These are phyloP conservation scores for Drosophila diplacantha DNA, from an alignment of 2,888 invertebrate species.

Conservation along the genomic window DNA sequence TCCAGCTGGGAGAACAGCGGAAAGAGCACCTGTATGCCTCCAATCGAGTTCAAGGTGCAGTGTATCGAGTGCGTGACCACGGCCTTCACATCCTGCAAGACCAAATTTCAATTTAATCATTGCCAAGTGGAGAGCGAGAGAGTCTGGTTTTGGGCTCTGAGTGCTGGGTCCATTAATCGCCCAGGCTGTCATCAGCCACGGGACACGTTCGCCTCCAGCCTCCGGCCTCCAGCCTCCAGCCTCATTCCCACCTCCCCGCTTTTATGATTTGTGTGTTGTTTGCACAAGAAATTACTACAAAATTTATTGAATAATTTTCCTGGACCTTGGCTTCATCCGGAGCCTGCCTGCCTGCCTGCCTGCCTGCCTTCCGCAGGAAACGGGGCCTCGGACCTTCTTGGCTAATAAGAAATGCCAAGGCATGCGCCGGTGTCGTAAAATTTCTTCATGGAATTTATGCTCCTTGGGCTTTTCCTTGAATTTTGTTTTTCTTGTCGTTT, in stretches of 20 bases:
- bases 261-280: slow-evolving; percentile 71
- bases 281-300: slow-evolving; percentile 70
- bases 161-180: slow-evolving; percentile 27
- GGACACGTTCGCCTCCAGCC: slow-evolving; percentile 17
- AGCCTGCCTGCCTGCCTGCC: not conserved
- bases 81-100: slow-evolving; percentile 95
- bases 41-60: slow-evolving; percentile 98
- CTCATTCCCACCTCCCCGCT: not conserved
- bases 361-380: slow-evolving; percentile 11
- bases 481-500: slow-evolving; percentile 22
- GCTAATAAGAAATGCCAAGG: slow-evolving; percentile 70
- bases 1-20: slow-evolving; percentile 98
- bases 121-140: not conserved
- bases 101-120: slow-evolving; percentile 34
- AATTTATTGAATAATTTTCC: slow-evolving; percentile 72
- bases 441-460: slow-evolving; percentile 64
- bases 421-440: slow-evolving; percentile 69
- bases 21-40: slow-evolving; percentile 98
- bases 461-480: not conserved
- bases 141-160: not conserved
- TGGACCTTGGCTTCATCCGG: slow-evolving; percentile 35
- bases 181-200: slow-evolving; percentile 31
- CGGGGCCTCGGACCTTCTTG: slow-evolving; percentile 40
- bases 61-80: slow-evolving; percentile 99
- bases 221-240: not conserved